Evolutionary conservation across 1,140 invertebrate genomes (phyloP), one percentile per base, ranked within the genome.

Genomic region (Drosophila novamexicana): DNA sequence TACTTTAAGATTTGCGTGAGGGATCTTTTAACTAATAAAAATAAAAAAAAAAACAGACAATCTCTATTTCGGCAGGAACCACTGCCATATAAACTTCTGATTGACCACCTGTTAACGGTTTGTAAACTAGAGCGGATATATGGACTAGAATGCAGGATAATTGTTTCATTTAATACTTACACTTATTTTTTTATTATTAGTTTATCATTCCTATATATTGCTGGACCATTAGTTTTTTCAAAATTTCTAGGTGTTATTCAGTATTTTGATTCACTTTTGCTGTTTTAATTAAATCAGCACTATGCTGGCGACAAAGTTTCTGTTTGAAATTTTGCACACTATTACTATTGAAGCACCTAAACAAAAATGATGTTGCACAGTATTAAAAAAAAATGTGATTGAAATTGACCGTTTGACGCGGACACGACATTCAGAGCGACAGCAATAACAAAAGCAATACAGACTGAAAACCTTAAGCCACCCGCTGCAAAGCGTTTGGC

Each of bases 401-500:
- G 7, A 32, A 40, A 37, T 14, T 10, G 10, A 36, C 9, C 18
- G 37, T 40, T 42, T 45, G 6, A 64, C 59, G 39, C 59, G 39
- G 18, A 58, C 47, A 29, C 54, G 53, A 49, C 34, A 67, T 45
- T 67, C 36, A 61, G 29, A 68, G 34, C 56, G 54, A 40, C 45
- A 58, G 22, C 64, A 73, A 73, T 52, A 59, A 39, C 29, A 50
- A 44, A 37, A 67, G 14, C 29, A 18, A 45, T 32, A 39, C 18
- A 47, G 14, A 47, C 18, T 65, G 40, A 47, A 67, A 49, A 12
- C 39, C 34, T 14, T 16, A 56, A 32, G 42, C 37, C 36, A 37
- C 44, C 22, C 9, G 39, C 61, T 70, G 52, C 54, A 53, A 61
- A 75, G 70, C 59, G 57, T 39, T 66, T 77, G 73, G 64, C 42